A percentile compares a stretch with the other conserved stretches of the same genome.
phyloP scores from a whole-genome alignment of 2,113 vertebrate species.

The Tetrao urogallus region DNA sequence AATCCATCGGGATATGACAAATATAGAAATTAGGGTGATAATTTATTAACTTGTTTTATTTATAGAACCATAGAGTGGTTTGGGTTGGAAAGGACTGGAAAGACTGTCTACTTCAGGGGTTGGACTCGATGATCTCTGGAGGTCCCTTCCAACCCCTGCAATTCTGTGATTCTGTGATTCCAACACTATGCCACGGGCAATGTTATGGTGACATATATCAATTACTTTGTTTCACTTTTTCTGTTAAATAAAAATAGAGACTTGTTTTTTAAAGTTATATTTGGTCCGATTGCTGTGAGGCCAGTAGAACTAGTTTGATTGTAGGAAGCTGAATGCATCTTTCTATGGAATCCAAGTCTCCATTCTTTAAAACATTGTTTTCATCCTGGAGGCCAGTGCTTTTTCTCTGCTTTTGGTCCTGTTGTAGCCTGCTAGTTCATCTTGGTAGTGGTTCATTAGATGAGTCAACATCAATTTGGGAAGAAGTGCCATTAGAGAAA shows the following conservation, averaged over 20 bases:
- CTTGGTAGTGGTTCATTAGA: neutral
- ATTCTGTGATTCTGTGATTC: no score
- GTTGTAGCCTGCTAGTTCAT: neutral
- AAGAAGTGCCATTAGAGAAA: neutral
- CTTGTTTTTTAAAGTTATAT: neutral
- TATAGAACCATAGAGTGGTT: neutral
- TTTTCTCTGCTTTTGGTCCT: neutral
- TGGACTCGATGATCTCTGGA: no score
- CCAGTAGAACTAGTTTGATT: neutral
- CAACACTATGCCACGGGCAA: neutral
- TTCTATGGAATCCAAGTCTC: neutral
- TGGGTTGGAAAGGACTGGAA: neutral
- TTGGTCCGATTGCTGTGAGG: neutral
- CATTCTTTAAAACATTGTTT: neutral
- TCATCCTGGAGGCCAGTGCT: neutral
- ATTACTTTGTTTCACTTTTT: neutral
- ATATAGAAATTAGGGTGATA: neutral
- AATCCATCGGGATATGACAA: neutral
- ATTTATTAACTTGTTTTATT: neutral
- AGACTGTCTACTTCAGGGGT: neutral
- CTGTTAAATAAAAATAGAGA: neutral
- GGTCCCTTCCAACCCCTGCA: no score
- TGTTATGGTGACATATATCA: neutral
- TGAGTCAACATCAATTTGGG: neutral
- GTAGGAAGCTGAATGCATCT: neutral